These are phyloP conservation scores for Nemopilema nomurai DNA, from an alignment of 30 jellyfish, hydroid and myxozoan genomes.

Conservation along the genomic window DNA sequence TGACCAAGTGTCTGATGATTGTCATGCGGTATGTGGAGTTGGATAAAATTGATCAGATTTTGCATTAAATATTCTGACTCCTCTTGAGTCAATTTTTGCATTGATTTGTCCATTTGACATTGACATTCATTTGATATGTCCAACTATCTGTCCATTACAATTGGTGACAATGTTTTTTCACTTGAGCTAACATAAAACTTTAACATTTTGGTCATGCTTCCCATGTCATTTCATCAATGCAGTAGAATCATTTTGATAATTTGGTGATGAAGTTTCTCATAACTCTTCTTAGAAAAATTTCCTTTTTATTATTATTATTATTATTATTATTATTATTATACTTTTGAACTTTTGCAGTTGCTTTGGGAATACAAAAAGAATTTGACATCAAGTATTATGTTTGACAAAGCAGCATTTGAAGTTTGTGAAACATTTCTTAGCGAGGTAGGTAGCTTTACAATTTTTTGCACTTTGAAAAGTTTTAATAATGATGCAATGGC, in stretches of 20 bases:
- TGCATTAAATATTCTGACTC: too few relatives aligned
- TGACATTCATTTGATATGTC: too few relatives aligned
- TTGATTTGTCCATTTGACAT: too few relatives aligned
- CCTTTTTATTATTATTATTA: not conserved
- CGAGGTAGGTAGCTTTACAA: slow-evolving; percentile 55
- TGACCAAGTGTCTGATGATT: slow-evolving; percentile 86
- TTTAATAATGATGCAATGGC: not conserved
- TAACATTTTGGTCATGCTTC: too few relatives aligned
- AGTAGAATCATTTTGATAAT: too few relatives aligned
- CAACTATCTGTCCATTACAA: too few relatives aligned
- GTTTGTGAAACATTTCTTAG: slow-evolving; percentile 67
- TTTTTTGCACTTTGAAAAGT: not conserved
- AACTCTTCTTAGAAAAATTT: not conserved
- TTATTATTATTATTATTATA: not conserved
- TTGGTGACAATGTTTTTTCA: too few relatives aligned
- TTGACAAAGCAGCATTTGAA: slow-evolving; percentile 90
- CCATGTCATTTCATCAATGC: too few relatives aligned
- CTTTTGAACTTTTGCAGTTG: slow-evolving; percentile 36
- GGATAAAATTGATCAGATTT: too few relatives aligned
- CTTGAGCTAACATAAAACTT: too few relatives aligned
- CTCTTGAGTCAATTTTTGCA: too few relatives aligned
- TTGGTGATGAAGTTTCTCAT: not conserved
- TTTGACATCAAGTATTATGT: slow-evolving; percentile 76
- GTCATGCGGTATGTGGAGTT: slow-evolving; percentile 74
- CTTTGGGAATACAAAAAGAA: slow-evolving; percentile 90